Evolutionary conservation across 2,113 vertebrate genomes (phyloP).

Genomic region (Myrmecophaga tridactyla): DNA sequence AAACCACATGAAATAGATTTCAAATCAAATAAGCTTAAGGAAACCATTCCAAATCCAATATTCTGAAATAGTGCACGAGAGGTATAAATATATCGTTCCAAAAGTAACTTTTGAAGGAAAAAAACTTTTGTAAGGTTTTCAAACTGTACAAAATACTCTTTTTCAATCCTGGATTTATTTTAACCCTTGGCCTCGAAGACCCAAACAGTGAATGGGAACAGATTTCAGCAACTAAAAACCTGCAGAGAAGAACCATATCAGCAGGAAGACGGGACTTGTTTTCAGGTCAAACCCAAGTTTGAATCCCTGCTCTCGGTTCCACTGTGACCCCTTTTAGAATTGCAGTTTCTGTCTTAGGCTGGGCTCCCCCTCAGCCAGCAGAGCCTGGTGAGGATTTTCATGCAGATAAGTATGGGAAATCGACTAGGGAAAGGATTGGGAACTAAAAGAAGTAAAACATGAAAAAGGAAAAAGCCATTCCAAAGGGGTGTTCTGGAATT

Average conservation of each 20-base stretch:
- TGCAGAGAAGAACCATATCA: not conserved
- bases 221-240: not conserved
- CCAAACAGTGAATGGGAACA: not conserved
- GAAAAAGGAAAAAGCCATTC: not conserved
- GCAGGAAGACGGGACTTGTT: not conserved
- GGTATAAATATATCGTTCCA: no score
- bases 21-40: conserved; percentile 57
- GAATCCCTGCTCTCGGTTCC: not conserved
- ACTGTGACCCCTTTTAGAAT: not conserved
- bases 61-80: conserved; percentile 54
- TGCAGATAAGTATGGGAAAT: not conserved
- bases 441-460: not conserved
- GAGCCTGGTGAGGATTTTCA: not conserved
- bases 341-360: not conserved
- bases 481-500: not conserved
- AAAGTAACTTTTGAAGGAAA: no score
- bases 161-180: not conserved
- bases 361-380: not conserved
- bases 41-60: conserved; percentile 37
- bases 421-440: not conserved
- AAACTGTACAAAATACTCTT: not conserved
- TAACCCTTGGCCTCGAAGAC: not conserved
- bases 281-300: not conserved
- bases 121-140: no score
- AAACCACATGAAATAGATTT: conserved; percentile 62